Evolutionary conservation across 2,113 vertebrate species (phyloP).

Genomic region (Tachuris rubrigastra): DNA sequence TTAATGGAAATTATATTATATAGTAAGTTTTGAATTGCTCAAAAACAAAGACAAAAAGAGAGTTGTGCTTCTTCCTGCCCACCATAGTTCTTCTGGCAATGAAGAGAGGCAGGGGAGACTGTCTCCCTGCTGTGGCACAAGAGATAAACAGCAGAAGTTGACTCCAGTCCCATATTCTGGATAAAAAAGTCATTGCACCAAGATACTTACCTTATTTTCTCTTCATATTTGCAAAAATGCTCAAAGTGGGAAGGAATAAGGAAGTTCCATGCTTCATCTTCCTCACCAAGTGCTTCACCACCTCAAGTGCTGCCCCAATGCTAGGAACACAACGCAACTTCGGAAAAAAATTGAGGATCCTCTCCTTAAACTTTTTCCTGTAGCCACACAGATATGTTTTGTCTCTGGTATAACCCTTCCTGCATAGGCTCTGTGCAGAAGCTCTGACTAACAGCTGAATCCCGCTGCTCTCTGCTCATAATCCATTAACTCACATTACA

Average conservation of each 20-base stretch:
- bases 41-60: not conserved
- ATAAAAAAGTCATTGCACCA: not conserved
- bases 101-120: not conserved
- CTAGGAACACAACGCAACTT: not conserved
- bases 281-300: not conserved
- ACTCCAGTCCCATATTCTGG: not conserved
- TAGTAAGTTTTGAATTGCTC: not conserved
- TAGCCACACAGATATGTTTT: not conserved
- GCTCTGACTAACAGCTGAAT: constrained; percentile 18
- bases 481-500: constrained; percentile 33
- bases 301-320: not conserved
- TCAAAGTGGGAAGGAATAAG: not conserved
- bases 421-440: not conserved
- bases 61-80: not conserved
- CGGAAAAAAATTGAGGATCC: not conserved
- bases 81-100: not conserved
- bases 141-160: not conserved
- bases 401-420: not conserved
- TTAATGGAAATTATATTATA: constrained; percentile 2
- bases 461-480: not conserved
- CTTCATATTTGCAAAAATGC: not conserved
- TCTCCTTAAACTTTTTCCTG: not conserved
- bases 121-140: not conserved
- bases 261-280: not conserved
- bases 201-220: constrained; percentile 23